Evolutionary conservation across 2,113 vertebrate genomes (phyloP).

Genomic region (Mus pahari): DNA sequence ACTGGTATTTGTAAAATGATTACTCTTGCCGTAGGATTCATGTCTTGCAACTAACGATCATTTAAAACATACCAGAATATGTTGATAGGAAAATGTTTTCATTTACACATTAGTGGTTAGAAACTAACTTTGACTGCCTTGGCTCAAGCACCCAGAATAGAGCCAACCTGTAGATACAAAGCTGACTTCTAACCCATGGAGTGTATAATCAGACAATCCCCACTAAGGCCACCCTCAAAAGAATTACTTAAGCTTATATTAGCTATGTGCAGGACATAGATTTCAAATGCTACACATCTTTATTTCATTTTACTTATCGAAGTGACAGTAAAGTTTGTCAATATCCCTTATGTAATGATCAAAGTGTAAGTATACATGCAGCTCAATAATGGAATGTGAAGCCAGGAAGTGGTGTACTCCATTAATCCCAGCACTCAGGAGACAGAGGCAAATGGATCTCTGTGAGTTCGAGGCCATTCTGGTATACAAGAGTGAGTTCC

Average conservation of each 20-base stretch:
- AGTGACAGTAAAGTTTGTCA: not conserved
- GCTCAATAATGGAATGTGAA: slow-evolving; percentile 32
- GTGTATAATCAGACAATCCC: slow-evolving; percentile 24
- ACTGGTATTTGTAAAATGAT: slow-evolving; percentile 48
- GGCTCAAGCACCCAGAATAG: not conserved
- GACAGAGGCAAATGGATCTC: not conserved
- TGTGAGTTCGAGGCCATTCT: not conserved
- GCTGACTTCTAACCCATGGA: slow-evolving; percentile 52
- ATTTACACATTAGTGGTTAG: not conserved
- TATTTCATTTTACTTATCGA: slow-evolving; percentile 24
- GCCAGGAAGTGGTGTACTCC: not conserved
- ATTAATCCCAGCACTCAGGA: not conserved
- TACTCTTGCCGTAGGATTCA: slow-evolving; percentile 75
- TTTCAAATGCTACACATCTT: slow-evolving; percentile 4
- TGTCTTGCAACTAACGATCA: slow-evolving; percentile 58
- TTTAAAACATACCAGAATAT: slow-evolving; percentile 43
- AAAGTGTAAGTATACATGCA: not conserved
- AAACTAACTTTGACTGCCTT: slow-evolving; percentile 21
- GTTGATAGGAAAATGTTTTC: slow-evolving; percentile 34
- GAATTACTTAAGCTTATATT: slow-evolving; percentile 45
- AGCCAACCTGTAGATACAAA: slow-evolving; percentile 12
- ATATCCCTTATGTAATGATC: not conserved
- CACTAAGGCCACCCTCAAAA: not conserved
- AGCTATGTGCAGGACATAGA: slow-evolving; percentile 28
- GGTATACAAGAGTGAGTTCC: not conserved